These are phyloP conservation scores for Syrrhaptes paradoxus DNA, from an alignment of 2,113 vertebrate genomes.

Conservation along the genomic window DNA sequence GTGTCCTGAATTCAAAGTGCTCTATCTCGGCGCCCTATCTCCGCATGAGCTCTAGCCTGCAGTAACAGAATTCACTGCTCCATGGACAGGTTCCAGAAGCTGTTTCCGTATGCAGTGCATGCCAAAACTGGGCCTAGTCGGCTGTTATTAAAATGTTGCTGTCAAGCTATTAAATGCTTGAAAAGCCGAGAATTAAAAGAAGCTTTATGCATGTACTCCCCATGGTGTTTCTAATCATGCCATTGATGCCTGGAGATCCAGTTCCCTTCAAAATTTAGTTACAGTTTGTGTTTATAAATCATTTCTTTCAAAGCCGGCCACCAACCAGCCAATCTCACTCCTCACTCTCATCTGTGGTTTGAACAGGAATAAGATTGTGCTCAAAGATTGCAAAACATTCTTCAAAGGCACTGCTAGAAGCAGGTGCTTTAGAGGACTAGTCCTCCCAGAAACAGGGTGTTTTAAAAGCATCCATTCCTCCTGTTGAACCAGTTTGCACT, in stretches of 20 bases:
- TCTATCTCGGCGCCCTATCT: constrained; percentile 35
- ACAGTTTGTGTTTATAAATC: constrained; percentile 66
- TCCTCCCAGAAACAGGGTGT: background rate
- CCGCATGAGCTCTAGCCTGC: constrained; percentile 41
- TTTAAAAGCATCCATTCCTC: background rate
- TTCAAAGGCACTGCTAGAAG: constrained; percentile 29
- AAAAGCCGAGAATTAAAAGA: constrained; percentile 68
- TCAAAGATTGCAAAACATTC: background rate
- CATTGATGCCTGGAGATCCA: constrained; percentile 48
- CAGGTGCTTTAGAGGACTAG: constrained; percentile 21
- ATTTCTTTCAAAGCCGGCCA: constrained; percentile 23
- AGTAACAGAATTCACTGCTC: constrained; percentile 59
- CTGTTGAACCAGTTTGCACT: constrained; percentile 25
- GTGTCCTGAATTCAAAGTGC: constrained; percentile 38
- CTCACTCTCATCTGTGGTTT: background rate
- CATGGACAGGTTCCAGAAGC: constrained; percentile 65
- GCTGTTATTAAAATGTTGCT: constrained; percentile 73
- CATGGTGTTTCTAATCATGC: constrained; percentile 40
- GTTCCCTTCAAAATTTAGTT: constrained; percentile 62
- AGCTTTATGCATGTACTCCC: constrained; percentile 56
- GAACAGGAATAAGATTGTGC: background rate
- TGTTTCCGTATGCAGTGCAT: constrained; percentile 52
- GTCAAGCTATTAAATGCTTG: constrained; percentile 71
- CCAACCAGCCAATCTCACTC: background rate
- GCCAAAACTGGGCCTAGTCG: constrained; percentile 66